Conservation (phyloP, 2,113 vertebrate species). For the Toxotes chatareus region DNA sequence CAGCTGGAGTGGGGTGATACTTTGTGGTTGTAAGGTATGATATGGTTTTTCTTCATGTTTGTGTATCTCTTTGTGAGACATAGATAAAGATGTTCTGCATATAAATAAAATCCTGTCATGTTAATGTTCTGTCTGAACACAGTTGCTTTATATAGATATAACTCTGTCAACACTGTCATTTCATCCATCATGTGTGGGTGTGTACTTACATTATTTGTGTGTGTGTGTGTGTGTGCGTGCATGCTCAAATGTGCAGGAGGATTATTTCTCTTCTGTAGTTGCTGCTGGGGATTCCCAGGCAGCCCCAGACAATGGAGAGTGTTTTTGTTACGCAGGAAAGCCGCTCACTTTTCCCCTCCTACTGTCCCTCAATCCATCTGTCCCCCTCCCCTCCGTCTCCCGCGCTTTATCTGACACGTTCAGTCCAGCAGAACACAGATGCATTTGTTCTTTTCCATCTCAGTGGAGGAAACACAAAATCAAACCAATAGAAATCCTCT, state of each 20-base stretch:
- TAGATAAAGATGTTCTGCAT: not conserved
- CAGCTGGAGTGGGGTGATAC: not conserved
- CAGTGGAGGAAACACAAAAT: conserved; percentile 41
- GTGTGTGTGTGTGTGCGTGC: conserved; percentile 28
- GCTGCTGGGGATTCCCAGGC: conserved; percentile 68
- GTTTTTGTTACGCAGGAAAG: conserved; percentile 63
- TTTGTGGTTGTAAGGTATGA: not conserved
- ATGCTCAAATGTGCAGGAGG: conserved; percentile 29
- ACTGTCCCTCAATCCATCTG: conserved; percentile 46
- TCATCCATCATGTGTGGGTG: conserved; percentile 35
- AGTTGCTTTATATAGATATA: conserved; percentile 25
- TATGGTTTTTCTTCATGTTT: not conserved
- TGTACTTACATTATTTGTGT: conserved; percentile 13
- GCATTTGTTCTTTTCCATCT: conserved; percentile 42
- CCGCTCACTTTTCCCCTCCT: conserved; percentile 41
- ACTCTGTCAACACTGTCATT: conserved; percentile 30
- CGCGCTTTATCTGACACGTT: conserved; percentile 29
- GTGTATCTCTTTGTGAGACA: conserved; percentile 26
- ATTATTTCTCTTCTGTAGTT: conserved; percentile 55
- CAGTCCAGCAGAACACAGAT: conserved; percentile 34
- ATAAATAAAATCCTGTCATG: conserved; percentile 15
- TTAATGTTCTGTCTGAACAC: conserved; percentile 18
- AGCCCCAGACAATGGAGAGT: conserved; percentile 57
- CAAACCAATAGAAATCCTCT: conserved; percentile 44
- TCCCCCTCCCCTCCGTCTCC: conserved; percentile 20